phyloP scores from a whole-genome alignment of 2,888 invertebrate species.

The Doris montereyensis region DNA sequence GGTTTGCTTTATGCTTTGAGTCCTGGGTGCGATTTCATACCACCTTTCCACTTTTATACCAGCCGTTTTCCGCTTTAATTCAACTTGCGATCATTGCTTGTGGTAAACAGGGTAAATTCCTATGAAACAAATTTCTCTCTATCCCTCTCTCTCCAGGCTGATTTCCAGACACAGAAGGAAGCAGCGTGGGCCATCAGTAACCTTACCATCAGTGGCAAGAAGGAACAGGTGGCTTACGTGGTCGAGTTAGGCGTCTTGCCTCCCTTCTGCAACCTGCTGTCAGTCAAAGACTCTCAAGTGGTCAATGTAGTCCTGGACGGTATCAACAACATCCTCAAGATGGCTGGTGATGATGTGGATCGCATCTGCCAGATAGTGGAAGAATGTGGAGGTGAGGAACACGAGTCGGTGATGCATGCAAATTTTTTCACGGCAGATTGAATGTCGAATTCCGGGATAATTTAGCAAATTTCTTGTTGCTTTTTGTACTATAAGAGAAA shows the following conservation, averaged over 20 bases:
- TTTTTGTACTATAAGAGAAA: background rate
- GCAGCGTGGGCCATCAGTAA: conserved; percentile 99
- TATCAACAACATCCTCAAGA: conserved; percentile 97
- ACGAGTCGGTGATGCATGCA: background rate
- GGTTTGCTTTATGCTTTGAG: too few species aligned
- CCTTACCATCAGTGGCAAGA: conserved; percentile 96
- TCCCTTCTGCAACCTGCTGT: conserved; percentile 95
- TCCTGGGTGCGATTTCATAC: too few species aligned
- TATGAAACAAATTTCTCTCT: too few species aligned
- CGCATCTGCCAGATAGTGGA: conserved; percentile 87
- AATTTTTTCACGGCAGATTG: background rate
- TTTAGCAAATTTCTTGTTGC: background rate
- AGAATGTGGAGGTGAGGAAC: conserved; percentile 87
- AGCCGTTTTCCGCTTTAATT: too few species aligned
- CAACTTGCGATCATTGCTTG: too few species aligned
- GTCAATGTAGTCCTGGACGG: conserved; percentile 81
- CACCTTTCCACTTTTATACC: too few species aligned
- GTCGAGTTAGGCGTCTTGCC: conserved; percentile 93
- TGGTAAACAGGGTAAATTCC: too few species aligned
- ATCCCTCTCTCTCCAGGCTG: conserved; percentile 76
- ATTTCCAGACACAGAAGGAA: conserved; percentile 99
- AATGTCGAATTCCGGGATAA: background rate
- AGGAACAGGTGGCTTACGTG: conserved; percentile 86
- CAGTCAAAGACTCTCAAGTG: conserved; percentile 93
- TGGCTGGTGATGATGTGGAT: conserved; percentile 85